Conservation (phyloP, 2,113 vertebrate species). For the Neoarius graeffei region DNA sequence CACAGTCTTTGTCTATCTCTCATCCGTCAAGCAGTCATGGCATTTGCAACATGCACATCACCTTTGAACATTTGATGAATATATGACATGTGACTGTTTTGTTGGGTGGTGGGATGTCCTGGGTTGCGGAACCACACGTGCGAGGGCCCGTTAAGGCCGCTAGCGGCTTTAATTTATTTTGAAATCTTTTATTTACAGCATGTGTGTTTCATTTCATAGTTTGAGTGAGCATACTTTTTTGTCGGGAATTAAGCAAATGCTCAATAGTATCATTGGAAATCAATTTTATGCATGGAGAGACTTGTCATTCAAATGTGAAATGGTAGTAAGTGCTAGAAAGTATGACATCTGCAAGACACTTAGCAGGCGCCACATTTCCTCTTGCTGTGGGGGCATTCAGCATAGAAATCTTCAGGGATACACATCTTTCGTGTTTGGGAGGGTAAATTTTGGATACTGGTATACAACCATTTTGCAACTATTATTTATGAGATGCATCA, state of each 20-base stretch:
- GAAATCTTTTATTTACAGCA: constrained; percentile 45
- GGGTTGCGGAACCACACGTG: too few relatives aligned
- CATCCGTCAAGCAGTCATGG: too few relatives aligned
- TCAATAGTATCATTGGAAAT: constrained; percentile 60
- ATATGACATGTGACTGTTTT: too few relatives aligned
- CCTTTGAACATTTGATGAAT: too few relatives aligned
- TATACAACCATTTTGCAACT: not conserved
- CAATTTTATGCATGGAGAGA: constrained; percentile 61
- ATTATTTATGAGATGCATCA: not conserved
- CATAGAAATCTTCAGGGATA: constrained; percentile 30
- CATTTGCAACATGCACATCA: too few relatives aligned
- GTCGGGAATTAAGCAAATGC: constrained; percentile 52
- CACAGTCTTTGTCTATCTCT: too few relatives aligned
- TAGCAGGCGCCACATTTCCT: constrained; percentile 38
- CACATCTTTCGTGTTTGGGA: not conserved
- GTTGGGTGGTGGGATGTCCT: too few relatives aligned
- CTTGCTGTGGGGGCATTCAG: constrained; percentile 39
- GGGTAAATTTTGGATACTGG: not conserved
- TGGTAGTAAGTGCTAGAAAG: constrained; percentile 55
- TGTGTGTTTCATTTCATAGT: constrained; percentile 38
- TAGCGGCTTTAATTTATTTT: too few relatives aligned
- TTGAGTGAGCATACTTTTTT: constrained; percentile 39
- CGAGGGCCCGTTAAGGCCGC: too few relatives aligned
- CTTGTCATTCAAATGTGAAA: constrained; percentile 62
- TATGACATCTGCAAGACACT: constrained; percentile 40